phyloP scores from a whole-genome alignment of 1,140 invertebrate species.

The Stegodyphus mimosarum region DNA sequence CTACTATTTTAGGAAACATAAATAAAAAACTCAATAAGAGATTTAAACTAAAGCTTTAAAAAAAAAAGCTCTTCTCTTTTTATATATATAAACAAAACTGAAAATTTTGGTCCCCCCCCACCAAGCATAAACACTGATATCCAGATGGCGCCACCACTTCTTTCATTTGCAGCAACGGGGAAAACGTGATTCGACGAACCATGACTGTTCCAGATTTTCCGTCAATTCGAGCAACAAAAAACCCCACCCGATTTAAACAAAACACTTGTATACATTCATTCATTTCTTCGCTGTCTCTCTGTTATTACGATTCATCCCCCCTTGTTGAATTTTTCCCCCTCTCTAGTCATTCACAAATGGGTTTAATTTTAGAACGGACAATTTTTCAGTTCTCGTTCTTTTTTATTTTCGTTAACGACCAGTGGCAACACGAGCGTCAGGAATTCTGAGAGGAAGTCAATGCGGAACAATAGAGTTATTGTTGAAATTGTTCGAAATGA shows the following conservation, averaged over 20 bases:
- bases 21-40: neutral
- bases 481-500: conserved; percentile 10
- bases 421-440: neutral
- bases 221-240: conserved; percentile 34
- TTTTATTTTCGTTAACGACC: neutral
- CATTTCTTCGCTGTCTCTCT: neutral
- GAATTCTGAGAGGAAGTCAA: neutral
- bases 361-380: conserved; percentile 5
- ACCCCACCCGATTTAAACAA: conserved; percentile 52
- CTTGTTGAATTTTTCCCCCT: neutral
- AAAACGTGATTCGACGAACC: conserved; percentile 39
- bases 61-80: neutral
- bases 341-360: neutral
- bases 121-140: neutral
- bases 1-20: neutral
- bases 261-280: conserved; percentile 19
- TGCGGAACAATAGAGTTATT: conserved; percentile 4
- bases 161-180: neutral
- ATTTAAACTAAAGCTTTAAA: neutral
- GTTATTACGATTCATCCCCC: neutral
- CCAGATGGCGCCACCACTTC: conserved; percentile 35
- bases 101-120: neutral
- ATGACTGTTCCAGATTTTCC: conserved; percentile 50
- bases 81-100: neutral
- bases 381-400: neutral